A percentile compares a stretch with the other conserved stretches of the same genome.
These are phyloP conservation scores for pig (Sus scrofa) DNA, from an alignment of 2,113 vertebrate species.

Conservation along the genomic window T2T-Sscrofa CM000830.6:14583001-14583500, in stretches of 20 bases:
- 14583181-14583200: neutral
- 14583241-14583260: slow-evolving; percentile 31
- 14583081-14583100: neutral
- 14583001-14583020: slow-evolving; percentile 21
- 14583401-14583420: neutral
- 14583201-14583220: slow-evolving; percentile 24
- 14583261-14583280: slow-evolving; percentile 40
- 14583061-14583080: neutral
- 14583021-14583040: neutral
- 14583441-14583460: slow-evolving; percentile 9
- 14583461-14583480: slow-evolving; percentile 46
- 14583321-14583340: neutral
- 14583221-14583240: slow-evolving; percentile 37
- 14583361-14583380: neutral
- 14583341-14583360: neutral
- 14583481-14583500: slow-evolving; percentile 29
- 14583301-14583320: neutral
- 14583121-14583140: slow-evolving; percentile 50
- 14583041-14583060: neutral
- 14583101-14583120: neutral
- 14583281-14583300: neutral
- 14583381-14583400: neutral
- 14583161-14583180: slow-evolving; percentile 12
- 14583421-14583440: slow-evolving; percentile 52
- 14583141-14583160: neutral